phyloP scores from a whole-genome alignment of 2,888 invertebrate species.

The Rhopalosiphum nymphaeae region DNA sequence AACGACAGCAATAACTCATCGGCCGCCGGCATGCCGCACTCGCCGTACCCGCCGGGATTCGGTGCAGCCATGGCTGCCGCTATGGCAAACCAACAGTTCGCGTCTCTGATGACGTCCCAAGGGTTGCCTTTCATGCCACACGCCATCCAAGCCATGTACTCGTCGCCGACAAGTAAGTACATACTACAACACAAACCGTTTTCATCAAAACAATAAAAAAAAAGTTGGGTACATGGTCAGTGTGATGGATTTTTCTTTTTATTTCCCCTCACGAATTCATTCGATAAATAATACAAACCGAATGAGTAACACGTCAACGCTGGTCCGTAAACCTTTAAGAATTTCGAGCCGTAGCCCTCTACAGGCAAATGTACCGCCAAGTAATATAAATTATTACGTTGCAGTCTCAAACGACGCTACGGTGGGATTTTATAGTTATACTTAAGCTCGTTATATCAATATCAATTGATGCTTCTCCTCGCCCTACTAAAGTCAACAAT shows the following conservation, averaged over 20 bases:
- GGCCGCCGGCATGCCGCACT: conserved; percentile 66
- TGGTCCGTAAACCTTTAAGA: neutral
- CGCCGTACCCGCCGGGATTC: conserved; percentile 69
- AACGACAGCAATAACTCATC: conserved; percentile 50
- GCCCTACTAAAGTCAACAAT: neutral
- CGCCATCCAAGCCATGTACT: conserved; percentile 71
- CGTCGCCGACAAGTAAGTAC: conserved; percentile 69
- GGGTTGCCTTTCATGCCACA: conserved; percentile 72
- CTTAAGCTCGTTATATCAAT: neutral
- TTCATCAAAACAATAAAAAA: neutral
- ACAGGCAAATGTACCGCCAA: neutral
- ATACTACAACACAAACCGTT: neutral
- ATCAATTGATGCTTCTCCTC: neutral
- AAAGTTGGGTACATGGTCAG: neutral
- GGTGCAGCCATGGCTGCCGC: conserved; percentile 72
- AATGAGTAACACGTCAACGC: neutral
- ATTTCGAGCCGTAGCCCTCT: neutral
- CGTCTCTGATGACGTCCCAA: conserved; percentile 72
- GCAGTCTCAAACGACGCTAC: neutral
- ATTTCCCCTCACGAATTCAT: neutral
- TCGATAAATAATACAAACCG: neutral
- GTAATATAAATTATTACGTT: neutral
- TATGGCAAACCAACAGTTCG: conserved; percentile 72
- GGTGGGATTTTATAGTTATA: neutral
- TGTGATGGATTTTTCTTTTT: neutral